phyloP scores from a whole-genome alignment of 2,888 invertebrate genomes.

The Lochmaea capreae region DNA sequence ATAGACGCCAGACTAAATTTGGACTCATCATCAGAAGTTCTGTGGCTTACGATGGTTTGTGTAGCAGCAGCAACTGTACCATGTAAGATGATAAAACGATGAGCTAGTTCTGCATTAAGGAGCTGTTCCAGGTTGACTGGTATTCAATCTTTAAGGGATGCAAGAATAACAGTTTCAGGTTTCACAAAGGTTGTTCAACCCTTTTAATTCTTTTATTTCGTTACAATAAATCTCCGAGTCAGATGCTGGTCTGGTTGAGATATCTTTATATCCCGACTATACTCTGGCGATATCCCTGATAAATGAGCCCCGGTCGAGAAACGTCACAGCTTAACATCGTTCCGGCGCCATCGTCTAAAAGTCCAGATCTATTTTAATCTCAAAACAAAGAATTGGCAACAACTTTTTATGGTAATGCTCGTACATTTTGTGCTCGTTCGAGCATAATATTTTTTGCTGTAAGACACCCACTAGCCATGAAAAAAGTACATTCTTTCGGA shows the following conservation, averaged over 20 bases:
- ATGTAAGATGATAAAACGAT: too few species aligned
- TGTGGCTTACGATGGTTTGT: too few species aligned
- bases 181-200: too few species aligned
- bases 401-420: constrained; percentile 47
- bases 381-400: constrained; percentile 51
- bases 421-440: constrained; percentile 39
- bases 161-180: too few species aligned
- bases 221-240: not conserved
- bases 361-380: constrained; percentile 47
- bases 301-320: constrained; percentile 42
- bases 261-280: constrained; percentile 17
- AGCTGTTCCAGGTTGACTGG: too few species aligned
- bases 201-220: too few species aligned
- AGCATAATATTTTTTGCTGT: constrained; percentile 37
- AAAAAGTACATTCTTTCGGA: constrained; percentile 16
- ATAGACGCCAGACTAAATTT: too few species aligned
- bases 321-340: constrained; percentile 51
- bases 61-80: too few species aligned
- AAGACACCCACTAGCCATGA: constrained; percentile 23
- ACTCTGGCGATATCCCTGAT: constrained; percentile 13
- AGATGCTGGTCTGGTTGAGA: not conserved
- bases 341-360: constrained; percentile 49
- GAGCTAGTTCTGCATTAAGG: too few species aligned
- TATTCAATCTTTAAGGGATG: too few species aligned
- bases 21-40: too few species aligned